A percentile compares a stretch with the other conserved stretches of the same genome.
Conservation (phyloP, 2,113 vertebrate species). For the Prionailurus viverrinus region DNA sequence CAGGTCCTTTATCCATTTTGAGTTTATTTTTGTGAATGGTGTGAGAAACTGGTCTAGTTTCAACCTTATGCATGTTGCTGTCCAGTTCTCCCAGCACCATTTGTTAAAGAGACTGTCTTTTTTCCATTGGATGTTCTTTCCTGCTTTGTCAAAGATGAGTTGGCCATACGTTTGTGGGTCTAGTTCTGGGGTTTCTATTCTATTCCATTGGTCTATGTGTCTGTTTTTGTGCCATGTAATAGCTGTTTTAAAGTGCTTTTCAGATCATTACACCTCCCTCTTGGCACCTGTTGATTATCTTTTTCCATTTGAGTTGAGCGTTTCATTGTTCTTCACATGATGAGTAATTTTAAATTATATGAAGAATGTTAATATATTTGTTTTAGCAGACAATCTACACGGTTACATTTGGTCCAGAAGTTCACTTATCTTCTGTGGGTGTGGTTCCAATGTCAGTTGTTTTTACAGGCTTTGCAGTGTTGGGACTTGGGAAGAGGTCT, state of each 20-base stretch:
- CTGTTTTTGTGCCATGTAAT: background rate
- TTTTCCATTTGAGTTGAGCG: constrained; percentile 1
- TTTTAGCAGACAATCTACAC: background rate
- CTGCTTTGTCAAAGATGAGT: too few species aligned
- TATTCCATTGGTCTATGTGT: too few species aligned
- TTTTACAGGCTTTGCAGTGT: constrained; percentile 29
- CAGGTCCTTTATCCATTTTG: too few species aligned
- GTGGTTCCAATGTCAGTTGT: background rate
- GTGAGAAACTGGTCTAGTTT: too few species aligned
- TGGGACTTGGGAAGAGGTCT: background rate
- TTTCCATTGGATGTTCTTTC: too few species aligned
- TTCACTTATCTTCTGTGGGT: background rate
- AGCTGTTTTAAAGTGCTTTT: constrained; percentile 16
- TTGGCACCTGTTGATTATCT: constrained; percentile 1
- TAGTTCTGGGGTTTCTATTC: too few species aligned
- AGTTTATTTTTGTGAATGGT: too few species aligned
- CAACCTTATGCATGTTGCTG: too few species aligned
- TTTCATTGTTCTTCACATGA: constrained; percentile 45
- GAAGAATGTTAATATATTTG: background rate
- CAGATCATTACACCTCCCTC: constrained; percentile 25
- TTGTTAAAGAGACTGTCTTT: too few species aligned
- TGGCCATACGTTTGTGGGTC: too few species aligned
- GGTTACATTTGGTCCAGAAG: background rate
- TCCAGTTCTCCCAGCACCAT: too few species aligned
- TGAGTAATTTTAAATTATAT: constrained; percentile 39